A percentile compares a stretch with the other conserved stretches of the same genome.
phyloP scores from a whole-genome alignment of 30 jellyfish, hydroid and myxozoan species.

The Pseudorhiza aurosa region DNA sequence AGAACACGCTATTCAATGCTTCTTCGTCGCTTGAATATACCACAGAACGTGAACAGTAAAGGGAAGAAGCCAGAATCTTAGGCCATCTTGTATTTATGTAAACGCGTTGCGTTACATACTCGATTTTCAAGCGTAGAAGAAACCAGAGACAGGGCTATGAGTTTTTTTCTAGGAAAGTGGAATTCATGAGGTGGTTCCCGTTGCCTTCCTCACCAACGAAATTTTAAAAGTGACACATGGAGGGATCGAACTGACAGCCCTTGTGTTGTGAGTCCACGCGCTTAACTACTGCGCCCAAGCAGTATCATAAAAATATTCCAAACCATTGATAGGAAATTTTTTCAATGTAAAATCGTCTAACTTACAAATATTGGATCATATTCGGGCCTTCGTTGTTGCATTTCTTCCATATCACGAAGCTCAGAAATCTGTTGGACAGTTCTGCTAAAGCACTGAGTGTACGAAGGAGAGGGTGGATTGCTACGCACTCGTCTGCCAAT shows the following conservation, averaged over 20 bases:
- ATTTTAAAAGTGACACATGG: no score
- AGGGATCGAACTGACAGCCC: no score
- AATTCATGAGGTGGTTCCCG: no score
- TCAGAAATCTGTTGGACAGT: neutral
- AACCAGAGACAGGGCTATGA: no score
- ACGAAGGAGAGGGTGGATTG: slow-evolving; percentile 66
- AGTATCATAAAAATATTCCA: no score
- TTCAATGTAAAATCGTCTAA: neutral
- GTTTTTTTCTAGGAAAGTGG: no score
- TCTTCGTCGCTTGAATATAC: neutral
- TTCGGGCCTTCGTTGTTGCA: slow-evolving; percentile 2
- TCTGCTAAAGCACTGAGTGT: slow-evolving; percentile 8
- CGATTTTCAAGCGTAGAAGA: no score
- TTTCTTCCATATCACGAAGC: slow-evolving; percentile 15
- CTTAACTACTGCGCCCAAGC: no score
- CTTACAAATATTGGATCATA: slow-evolving; percentile 45
- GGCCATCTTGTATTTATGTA: neutral
- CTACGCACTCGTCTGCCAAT: slow-evolving; percentile 68
- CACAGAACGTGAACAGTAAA: neutral
- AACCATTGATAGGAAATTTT: neutral
- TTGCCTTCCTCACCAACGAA: no score
- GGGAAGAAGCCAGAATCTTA: neutral
- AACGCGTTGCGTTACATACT: neutral
- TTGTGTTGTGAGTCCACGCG: no score
- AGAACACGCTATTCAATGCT: no score